phyloP scores from a whole-genome alignment of 2,113 vertebrate genomes.

The Anthoscopus minutus region DNA sequence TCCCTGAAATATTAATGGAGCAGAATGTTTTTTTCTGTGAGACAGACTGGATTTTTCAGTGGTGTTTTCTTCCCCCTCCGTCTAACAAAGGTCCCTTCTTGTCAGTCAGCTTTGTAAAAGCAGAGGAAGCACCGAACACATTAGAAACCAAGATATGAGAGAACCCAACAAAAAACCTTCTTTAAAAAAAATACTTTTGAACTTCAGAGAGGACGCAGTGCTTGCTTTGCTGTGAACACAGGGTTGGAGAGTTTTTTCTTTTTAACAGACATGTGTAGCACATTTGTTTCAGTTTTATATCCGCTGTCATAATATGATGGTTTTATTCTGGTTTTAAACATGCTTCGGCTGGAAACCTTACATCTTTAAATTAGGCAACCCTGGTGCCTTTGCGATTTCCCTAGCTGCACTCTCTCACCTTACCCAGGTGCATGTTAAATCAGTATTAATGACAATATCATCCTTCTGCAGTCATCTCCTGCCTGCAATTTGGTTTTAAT shows the following conservation, averaged over 20 bases:
- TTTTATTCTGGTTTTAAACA: slow-evolving; percentile 75
- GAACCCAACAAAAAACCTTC: not conserved
- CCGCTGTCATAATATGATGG: slow-evolving; percentile 72
- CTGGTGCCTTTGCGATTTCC: slow-evolving; percentile 67
- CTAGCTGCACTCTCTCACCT: slow-evolving; percentile 76
- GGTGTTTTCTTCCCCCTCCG: not conserved
- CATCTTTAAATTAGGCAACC: slow-evolving; percentile 74
- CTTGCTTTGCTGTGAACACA: not conserved
- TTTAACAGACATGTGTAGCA: slow-evolving; percentile 63
- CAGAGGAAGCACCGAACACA: not conserved
- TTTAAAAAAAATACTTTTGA: slow-evolving; percentile 62
- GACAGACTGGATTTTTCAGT: not conserved
- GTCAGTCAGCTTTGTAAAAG: slow-evolving; percentile 5
- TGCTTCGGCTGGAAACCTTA: slow-evolving; percentile 66
- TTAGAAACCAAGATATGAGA: slow-evolving; percentile 4
- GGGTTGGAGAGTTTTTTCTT: not conserved
- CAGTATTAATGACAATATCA: slow-evolving; percentile 90
- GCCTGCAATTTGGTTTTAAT: slow-evolving; percentile 95
- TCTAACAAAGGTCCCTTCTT: slow-evolving; percentile 26
- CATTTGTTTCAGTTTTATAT: slow-evolving; percentile 76
- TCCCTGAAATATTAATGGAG: slow-evolving; percentile 12
- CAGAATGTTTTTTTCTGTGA: not conserved
- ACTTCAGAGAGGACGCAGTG: slow-evolving; percentile 38
- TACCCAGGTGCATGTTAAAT: slow-evolving; percentile 88
- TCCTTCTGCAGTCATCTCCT: slow-evolving; percentile 89